Conservation (phyloP, 2,888 invertebrate species). For the Phytoseiulus persimilis region DNA sequence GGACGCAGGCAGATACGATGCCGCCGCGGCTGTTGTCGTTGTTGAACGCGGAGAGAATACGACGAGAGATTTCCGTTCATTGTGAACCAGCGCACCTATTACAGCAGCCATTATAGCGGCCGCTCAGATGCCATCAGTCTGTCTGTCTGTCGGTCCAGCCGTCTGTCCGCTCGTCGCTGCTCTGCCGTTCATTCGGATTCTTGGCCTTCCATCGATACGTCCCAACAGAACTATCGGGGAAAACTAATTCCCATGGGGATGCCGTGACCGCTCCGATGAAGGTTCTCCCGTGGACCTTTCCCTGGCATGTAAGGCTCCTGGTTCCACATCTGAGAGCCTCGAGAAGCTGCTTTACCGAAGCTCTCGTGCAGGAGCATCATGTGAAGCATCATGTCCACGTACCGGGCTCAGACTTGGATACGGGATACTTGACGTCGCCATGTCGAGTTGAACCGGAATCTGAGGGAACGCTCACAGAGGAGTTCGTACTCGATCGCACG, state of each 20-base stretch:
- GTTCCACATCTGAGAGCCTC: too few relatives aligned
- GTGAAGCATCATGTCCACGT: too few relatives aligned
- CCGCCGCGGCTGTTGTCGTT: neutral
- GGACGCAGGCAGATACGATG: neutral
- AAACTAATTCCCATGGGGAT: too few relatives aligned
- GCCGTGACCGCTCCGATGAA: too few relatives aligned
- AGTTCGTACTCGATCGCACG: neutral
- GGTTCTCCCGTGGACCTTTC: too few relatives aligned
- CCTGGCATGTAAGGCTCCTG: too few relatives aligned
- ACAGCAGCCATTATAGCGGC: neutral
- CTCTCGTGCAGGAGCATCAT: too few relatives aligned
- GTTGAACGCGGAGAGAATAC: neutral
- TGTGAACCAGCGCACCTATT: slow-evolving; percentile 5
- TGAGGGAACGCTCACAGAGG: neutral
- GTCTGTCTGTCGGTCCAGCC: neutral
- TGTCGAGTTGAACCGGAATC: neutral
- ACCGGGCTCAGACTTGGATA: neutral
- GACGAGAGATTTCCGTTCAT: slow-evolving; percentile 5
- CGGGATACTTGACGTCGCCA: neutral
- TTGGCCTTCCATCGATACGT: neutral
- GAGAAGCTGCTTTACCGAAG: too few relatives aligned
- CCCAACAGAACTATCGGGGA: neutral
- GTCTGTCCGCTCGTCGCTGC: neutral
- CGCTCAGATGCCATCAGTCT: neutral
- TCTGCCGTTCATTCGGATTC: neutral